A percentile compares a stretch with the other conserved stretches of the same genome.
Evolutionary conservation across 2,797 vertebrate species (phyloP).

Genomic region (Anguilla anguilla): DNA sequence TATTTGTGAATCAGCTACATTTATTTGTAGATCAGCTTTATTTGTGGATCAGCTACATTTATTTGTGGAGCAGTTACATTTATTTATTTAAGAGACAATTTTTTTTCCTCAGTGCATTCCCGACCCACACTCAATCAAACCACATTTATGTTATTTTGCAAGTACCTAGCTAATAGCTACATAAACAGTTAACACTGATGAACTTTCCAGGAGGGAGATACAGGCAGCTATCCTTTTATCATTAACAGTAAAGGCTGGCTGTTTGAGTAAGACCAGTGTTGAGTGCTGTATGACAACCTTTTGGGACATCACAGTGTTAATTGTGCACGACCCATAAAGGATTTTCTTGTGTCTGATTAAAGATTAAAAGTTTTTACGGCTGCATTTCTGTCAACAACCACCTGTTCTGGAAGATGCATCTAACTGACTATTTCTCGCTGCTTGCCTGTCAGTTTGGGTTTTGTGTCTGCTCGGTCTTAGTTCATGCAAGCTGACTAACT

Average conservation of each 20-base stretch:
- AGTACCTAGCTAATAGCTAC: no score
- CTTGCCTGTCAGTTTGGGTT: slow-evolving; percentile 35
- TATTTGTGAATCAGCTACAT: no score
- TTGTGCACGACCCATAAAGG: neutral
- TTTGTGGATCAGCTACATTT: no score
- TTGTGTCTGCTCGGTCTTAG: slow-evolving; percentile 31
- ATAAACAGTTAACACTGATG: no score
- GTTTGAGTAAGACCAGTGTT: no score
- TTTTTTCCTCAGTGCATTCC: no score
- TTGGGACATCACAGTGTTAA: neutral
- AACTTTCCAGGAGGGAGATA: neutral
- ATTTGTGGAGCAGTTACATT: no score
- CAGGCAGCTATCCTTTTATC: neutral
- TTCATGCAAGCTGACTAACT: neutral
- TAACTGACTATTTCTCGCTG: slow-evolving; percentile 34
- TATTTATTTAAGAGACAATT: no score
- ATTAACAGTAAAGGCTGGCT: neutral
- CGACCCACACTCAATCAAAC: no score
- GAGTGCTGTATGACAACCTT: neutral
- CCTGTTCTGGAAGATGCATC: slow-evolving; percentile 10
- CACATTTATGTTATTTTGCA: no score
- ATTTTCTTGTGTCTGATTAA: neutral
- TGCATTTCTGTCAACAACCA: neutral
- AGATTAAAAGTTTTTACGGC: neutral
- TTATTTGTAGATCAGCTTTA: no score